phyloP scores from a whole-genome alignment of 2,888 invertebrate genomes.

The Suillia variegata region DNA sequence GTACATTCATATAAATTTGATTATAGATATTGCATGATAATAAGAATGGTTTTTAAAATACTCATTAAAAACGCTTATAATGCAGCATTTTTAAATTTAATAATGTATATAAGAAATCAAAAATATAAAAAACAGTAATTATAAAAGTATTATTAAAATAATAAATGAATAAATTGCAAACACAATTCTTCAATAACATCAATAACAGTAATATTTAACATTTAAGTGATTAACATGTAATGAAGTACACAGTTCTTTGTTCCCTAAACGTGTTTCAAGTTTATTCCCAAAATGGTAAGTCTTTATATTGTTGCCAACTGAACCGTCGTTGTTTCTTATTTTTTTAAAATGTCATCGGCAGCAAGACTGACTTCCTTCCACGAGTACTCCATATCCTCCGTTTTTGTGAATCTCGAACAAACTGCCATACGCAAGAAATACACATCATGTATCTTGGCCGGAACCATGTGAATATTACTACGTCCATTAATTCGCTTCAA shows the following conservation, averaged over 20 bases:
- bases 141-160: too few relatives aligned
- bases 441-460: conserved; percentile 81
- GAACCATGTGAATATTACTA: conserved; percentile 90
- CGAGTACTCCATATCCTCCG: conserved; percentile 80
- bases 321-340: conserved; percentile 26
- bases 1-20: background rate
- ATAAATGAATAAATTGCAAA: too few relatives aligned
- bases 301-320: background rate
- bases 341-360: conserved; percentile 69
- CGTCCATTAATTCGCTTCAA: conserved; percentile 85
- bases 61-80: too few relatives aligned
- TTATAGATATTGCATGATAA: background rate
- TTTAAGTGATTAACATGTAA: conserved; percentile 10
- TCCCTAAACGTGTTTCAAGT: conserved; percentile 2
- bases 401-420: conserved; percentile 83
- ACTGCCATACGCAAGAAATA: conserved; percentile 90
- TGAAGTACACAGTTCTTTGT: conserved; percentile 26
- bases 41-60: background rate
- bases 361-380: conserved; percentile 85
- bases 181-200: too few relatives aligned
- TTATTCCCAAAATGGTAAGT: background rate
- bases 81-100: too few relatives aligned
- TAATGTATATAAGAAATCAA: background rate
- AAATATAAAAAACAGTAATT: background rate
- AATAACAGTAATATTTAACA: conserved; percentile 10